A percentile compares a stretch with the other conserved stretches of the same genome.
Evolutionary conservation across 2,888 invertebrate genomes (phyloP).

Genomic region (Scaptodrosophila latifasciaeformis): DNA sequence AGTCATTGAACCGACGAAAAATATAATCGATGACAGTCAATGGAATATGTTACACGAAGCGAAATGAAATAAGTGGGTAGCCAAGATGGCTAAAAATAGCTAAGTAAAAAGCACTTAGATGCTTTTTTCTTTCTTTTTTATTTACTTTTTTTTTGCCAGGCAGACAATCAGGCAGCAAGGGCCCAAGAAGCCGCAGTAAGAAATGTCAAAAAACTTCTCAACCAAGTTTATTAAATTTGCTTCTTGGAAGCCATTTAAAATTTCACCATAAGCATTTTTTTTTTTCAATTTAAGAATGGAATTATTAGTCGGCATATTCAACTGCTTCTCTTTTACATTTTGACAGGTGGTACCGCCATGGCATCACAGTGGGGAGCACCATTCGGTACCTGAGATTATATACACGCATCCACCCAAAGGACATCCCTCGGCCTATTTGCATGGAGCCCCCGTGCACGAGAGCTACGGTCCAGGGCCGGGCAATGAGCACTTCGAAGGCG

Average conservation of each 20-base stretch:
- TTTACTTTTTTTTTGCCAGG: not conserved
- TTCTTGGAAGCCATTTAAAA: constrained; percentile 10
- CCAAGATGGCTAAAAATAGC: constrained; percentile 47
- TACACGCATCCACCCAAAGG: constrained; percentile 73
- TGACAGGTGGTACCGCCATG: constrained; percentile 71
- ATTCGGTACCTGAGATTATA: constrained; percentile 70
- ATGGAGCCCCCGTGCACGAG: constrained; percentile 70
- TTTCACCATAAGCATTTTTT: not conserved
- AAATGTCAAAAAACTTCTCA: constrained; percentile 17
- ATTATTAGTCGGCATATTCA: not conserved
- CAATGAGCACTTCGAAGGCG: constrained; percentile 77
- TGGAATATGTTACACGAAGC: too few relatives aligned
- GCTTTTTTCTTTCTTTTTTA: not conserved
- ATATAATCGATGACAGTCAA: too few relatives aligned
- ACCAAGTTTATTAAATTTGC: constrained; percentile 28
- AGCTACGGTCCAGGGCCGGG: constrained; percentile 61
- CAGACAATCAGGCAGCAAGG: not conserved
- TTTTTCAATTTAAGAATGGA: not conserved
- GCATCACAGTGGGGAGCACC: constrained; percentile 63
- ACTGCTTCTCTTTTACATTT: not conserved
- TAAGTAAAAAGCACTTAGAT: not conserved
- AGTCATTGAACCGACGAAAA: constrained; percentile 54
- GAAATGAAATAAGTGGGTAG: constrained; percentile 30
- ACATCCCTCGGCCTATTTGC: constrained; percentile 69
- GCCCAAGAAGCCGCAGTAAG: constrained; percentile 20